These are phyloP conservation scores for Prosopocoilus inquinatus DNA, from an alignment of 2,888 invertebrate genomes.

Conservation along the genomic window DNA sequence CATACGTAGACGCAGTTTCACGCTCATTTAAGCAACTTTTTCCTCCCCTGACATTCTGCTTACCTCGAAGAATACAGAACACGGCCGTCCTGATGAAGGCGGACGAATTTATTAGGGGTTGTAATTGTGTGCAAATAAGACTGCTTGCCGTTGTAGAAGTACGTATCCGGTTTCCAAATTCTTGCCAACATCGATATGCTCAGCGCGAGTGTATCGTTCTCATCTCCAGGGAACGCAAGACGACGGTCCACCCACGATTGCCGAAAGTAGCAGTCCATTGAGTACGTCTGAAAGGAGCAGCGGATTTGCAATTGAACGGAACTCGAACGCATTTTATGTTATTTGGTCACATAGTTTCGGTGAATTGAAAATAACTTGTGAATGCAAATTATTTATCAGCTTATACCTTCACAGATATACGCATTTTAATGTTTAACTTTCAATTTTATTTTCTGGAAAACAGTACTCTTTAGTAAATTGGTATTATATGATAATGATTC, in stretches of 20 bases:
- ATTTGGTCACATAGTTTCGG: too few species aligned
- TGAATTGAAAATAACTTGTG: too few species aligned
- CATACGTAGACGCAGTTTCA: background rate
- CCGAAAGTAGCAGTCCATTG: slow-evolving; percentile 86
- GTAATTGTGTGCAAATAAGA: slow-evolving; percentile 83
- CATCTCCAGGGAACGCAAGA: slow-evolving; percentile 64
- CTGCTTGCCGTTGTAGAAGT: slow-evolving; percentile 79
- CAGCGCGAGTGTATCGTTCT: slow-evolving; percentile 68
- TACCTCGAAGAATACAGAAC: slow-evolving; percentile 75
- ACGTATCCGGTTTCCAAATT: slow-evolving; percentile 87
- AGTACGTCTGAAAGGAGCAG: slow-evolving; percentile 63
- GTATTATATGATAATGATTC: too few species aligned
- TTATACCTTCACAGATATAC: too few species aligned
- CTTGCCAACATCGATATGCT: slow-evolving; percentile 76
- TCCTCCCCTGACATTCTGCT: slow-evolving; percentile 24
- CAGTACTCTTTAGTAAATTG: too few species aligned
- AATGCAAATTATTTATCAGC: too few species aligned
- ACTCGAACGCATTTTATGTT: too few species aligned
- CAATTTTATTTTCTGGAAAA: too few species aligned
- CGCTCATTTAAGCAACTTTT: background rate
- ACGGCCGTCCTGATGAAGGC: slow-evolving; percentile 71
- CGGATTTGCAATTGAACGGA: too few species aligned
- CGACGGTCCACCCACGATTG: slow-evolving; percentile 81
- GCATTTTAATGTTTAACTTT: too few species aligned
- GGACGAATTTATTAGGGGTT: slow-evolving; percentile 80